phyloP scores from a whole-genome alignment of 1,140 invertebrate genomes.

The Plectrocnemia conspersa region DNA sequence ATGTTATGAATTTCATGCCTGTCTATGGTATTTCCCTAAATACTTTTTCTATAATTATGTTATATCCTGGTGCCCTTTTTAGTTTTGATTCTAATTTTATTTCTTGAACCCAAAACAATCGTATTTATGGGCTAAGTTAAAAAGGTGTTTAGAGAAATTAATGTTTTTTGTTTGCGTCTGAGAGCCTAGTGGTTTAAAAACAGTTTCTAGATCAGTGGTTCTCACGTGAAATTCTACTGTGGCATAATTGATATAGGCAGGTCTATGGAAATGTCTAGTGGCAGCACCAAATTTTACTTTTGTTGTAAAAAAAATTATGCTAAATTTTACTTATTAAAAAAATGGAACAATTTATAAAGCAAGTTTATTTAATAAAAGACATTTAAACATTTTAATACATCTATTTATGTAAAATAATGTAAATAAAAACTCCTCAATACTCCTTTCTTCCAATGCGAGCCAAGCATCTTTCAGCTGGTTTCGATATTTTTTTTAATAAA shows the following conservation, averaged over 20 bases:
- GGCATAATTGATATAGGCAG: neutral
- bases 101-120: too few species aligned
- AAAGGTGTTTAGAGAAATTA: too few species aligned
- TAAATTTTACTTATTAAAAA: conserved; percentile 1
- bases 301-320: too few species aligned
- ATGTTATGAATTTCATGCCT: too few species aligned
- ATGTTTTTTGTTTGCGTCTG: too few species aligned
- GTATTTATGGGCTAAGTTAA: too few species aligned
- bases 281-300: conserved; percentile 2
- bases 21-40: too few species aligned
- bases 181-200: neutral
- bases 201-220: neutral
- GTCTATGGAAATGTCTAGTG: neutral
- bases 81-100: too few species aligned
- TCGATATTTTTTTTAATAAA: conserved; percentile 5
- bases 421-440: conserved; percentile 1
- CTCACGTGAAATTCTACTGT: conserved; percentile 1
- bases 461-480: neutral
- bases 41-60: too few species aligned
- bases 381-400: neutral
- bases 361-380: neutral
- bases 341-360: neutral
- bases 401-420: conserved; percentile 5
- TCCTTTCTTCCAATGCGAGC: conserved; percentile 1
- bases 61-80: too few species aligned